A percentile compares a stretch with the other conserved stretches of the same genome.
Evolutionary conservation across 2,113 vertebrate genomes (phyloP).

Genomic region (Mastomys coucha): DNA sequence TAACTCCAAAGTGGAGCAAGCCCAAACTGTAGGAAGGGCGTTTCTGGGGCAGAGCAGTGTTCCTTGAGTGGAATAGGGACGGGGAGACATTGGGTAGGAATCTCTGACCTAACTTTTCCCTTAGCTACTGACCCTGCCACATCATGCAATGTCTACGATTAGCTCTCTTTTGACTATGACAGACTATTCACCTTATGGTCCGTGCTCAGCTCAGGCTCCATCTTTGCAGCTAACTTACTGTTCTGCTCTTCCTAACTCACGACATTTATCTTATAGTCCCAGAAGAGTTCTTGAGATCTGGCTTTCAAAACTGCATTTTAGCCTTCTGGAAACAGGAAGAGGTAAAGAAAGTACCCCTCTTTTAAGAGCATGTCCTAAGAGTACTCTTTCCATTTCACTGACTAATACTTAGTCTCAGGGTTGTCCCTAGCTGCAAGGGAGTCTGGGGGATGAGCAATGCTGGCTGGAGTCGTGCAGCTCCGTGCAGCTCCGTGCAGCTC

Average conservation of each 20-base stretch:
- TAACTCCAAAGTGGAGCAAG: background rate
- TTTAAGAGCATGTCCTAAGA: background rate
- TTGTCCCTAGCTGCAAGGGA: background rate
- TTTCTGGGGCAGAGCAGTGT: background rate
- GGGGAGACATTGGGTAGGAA: background rate
- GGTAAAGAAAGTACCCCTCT: background rate
- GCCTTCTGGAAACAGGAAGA: background rate
- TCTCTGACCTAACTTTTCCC: background rate
- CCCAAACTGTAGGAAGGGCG: background rate
- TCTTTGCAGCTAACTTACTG: slow-evolving; percentile 28
- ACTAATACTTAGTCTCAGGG: background rate
- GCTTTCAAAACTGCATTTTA: background rate
- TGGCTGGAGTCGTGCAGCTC: background rate
- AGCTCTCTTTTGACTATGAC: background rate
- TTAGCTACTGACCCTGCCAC: background rate
- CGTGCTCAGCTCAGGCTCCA: background rate
- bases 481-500: background rate
- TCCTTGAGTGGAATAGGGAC: background rate
- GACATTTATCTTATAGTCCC: background rate
- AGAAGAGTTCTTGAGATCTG: background rate
- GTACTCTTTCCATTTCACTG: background rate
- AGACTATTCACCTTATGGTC: background rate
- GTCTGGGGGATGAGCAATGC: background rate
- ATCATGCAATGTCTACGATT: background rate
- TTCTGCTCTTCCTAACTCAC: background rate